phyloP scores from a whole-genome alignment of 2,888 invertebrate genomes.

The Xanthia icteritia region DNA sequence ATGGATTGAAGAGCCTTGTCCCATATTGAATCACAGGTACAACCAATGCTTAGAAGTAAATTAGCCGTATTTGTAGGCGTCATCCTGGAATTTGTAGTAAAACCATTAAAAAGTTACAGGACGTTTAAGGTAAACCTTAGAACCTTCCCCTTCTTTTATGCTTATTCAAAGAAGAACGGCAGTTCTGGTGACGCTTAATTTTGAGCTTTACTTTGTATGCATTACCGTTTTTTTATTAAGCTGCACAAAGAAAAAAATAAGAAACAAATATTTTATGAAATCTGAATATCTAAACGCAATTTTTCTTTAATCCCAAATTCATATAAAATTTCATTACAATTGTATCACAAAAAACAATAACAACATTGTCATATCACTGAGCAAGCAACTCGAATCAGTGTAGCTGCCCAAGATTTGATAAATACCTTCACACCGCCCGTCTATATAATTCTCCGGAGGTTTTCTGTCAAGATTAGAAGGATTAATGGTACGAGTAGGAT shows the following conservation, averaged over 20 bases:
- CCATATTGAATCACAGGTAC: too few species aligned
- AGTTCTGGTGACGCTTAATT: background rate
- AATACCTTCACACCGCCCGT: slow-evolving; percentile 65
- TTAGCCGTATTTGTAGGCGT: too few species aligned
- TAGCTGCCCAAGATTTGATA: slow-evolving; percentile 66
- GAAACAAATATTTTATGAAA: background rate
- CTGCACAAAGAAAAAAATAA: background rate
- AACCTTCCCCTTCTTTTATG: too few species aligned
- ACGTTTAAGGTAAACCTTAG: too few species aligned
- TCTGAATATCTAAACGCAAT: background rate
- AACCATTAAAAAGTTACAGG: too few species aligned
- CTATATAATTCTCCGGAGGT: slow-evolving; percentile 73
- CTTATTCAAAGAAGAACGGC: background rate
- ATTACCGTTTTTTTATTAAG: background rate
- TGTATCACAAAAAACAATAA: slow-evolving; percentile 30
- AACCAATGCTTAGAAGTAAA: too few species aligned
- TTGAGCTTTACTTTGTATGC: background rate
- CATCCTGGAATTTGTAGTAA: too few species aligned
- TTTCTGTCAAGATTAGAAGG: slow-evolving; percentile 86
- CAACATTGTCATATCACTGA: slow-evolving; percentile 58
- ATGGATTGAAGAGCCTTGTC: too few species aligned
- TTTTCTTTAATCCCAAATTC: background rate
- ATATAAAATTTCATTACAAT: background rate
- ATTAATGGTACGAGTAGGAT: slow-evolving; percentile 81
- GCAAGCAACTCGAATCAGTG: slow-evolving; percentile 57